phyloP scores from a whole-genome alignment of 35 echinoderm and acorn worm species.

The Heliocidaris tuberculata region DNA sequence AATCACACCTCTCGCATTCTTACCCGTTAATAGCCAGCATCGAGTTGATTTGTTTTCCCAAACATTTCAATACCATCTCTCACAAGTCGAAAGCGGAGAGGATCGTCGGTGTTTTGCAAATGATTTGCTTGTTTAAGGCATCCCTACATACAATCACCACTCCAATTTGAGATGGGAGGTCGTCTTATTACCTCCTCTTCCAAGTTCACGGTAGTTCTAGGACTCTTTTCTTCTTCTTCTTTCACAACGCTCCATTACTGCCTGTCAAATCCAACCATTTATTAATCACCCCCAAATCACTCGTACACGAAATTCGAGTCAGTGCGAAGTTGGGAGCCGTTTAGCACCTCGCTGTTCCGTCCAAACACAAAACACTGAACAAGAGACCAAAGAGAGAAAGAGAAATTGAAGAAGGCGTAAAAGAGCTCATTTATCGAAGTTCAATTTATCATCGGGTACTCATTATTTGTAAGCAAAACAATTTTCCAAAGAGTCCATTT shows the following conservation, averaged over 20 bases:
- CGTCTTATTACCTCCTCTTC: neutral
- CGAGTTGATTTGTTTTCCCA: neutral
- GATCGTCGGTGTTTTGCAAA: neutral
- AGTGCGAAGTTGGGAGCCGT: neutral
- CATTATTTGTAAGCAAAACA: slow-evolving; percentile 32
- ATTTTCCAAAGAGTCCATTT: neutral
- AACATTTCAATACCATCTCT: neutral
- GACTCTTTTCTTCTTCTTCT: neutral
- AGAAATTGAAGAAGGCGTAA: neutral
- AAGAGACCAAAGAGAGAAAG: neutral
- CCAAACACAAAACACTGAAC: neutral
- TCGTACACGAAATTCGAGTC: slow-evolving; percentile 16
- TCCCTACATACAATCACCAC: slow-evolving; percentile 14
- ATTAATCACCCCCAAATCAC: slow-evolving; percentile 44
- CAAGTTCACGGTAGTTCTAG: neutral
- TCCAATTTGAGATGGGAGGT: neutral
- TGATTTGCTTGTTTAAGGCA: slow-evolving; percentile 39
- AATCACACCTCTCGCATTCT: neutral
- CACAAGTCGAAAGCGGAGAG: neutral
- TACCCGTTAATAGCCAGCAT: neutral
- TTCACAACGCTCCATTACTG: neutral
- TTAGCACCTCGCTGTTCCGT: neutral
- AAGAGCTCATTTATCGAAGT: neutral
- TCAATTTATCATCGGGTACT: slow-evolving; percentile 26
- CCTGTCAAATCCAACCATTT: neutral